Percentiles rank a stretch among this genome's conserved stretches.
phyloP scores from a whole-genome alignment of 2,888 invertebrate species.

The Dicyrtoma fusca region DNA sequence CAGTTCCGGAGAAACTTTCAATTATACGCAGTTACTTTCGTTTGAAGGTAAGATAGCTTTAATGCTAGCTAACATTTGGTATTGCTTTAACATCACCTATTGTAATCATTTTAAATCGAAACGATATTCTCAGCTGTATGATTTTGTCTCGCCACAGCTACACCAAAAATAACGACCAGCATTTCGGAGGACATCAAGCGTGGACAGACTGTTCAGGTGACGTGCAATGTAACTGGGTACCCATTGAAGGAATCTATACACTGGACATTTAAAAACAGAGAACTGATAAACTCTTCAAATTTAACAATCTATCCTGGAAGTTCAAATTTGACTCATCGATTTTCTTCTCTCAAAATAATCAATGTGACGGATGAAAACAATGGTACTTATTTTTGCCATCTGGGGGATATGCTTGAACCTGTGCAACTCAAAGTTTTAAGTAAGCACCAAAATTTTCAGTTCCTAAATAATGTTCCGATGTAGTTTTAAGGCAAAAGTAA shows the following conservation, averaged over 20 bases:
- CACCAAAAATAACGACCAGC: conserved; percentile 6
- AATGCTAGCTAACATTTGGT: neutral
- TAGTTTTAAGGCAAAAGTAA: too few species aligned
- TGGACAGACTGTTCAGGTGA: conserved; percentile 43
- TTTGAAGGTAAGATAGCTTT: conserved; percentile 45
- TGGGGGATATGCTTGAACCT: neutral
- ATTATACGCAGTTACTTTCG: conserved; percentile 41
- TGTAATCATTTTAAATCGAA: too few species aligned
- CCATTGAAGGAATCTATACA: conserved; percentile 45
- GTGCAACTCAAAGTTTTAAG: conserved; percentile 21
- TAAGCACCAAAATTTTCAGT: too few species aligned
- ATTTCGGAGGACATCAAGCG: conserved; percentile 30
- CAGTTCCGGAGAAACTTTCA: conserved; percentile 34
- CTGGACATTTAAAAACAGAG: conserved; percentile 41
- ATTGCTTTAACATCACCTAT: neutral
- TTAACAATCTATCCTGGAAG: conserved; percentile 36
- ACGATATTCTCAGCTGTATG: neutral
- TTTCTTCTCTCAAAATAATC: conserved; percentile 45
- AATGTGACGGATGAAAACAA: conserved; percentile 50
- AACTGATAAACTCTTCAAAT: conserved; percentile 21
- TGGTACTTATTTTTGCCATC: conserved; percentile 43
- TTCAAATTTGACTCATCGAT: conserved; percentile 45
- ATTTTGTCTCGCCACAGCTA: conserved; percentile 13
- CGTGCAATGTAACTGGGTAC: conserved; percentile 52
- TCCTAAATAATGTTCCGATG: too few species aligned